A percentile compares a stretch with the other conserved stretches of the same genome.
Evolutionary conservation across 2,797 vertebrate species (phyloP).

Genomic region (Sebastiscus tertius): DNA sequence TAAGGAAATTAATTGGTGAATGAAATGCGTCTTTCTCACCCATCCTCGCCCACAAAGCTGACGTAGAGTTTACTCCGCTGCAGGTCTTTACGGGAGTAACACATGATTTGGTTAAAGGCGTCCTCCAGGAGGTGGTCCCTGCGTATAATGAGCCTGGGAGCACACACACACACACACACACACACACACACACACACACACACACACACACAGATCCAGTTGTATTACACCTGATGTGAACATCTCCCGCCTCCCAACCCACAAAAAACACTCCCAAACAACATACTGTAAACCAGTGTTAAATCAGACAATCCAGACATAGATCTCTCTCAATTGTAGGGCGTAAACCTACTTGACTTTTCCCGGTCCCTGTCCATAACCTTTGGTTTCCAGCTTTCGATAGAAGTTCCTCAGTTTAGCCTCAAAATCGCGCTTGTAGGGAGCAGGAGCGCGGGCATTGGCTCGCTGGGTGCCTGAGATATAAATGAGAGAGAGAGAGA

Average conservation of each 20-base stretch:
- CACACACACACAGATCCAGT: background rate
- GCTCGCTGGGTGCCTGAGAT: conserved; percentile 93
- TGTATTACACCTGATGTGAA: background rate
- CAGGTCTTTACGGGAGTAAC: conserved; percentile 96
- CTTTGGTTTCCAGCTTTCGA: conserved; percentile 97
- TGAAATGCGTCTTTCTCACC: conserved; percentile 82
- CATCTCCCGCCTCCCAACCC: background rate
- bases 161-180: background rate
- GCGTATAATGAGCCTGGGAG: conserved; percentile 92
- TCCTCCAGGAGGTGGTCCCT: conserved; percentile 97
- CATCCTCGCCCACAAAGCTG: conserved; percentile 96
- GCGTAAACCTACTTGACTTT: conserved; percentile 91
- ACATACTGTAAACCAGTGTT: too few species aligned
- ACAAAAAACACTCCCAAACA: too few species aligned
- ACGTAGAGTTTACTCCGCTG: conserved; percentile 98
- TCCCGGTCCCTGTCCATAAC: conserved; percentile 96
- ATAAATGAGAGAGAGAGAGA: background rate
- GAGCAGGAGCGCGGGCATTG: conserved; percentile 95
- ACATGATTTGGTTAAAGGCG: conserved; percentile 99
- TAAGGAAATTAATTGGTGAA: background rate
- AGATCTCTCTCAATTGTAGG: background rate
- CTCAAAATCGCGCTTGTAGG: conserved; percentile 98
- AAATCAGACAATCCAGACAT: background rate
- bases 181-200: background rate
- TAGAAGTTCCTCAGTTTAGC: conserved; percentile 98